Conservation (phyloP, 2,888 invertebrate species). For the Caenorhabditis japonica region DNA sequence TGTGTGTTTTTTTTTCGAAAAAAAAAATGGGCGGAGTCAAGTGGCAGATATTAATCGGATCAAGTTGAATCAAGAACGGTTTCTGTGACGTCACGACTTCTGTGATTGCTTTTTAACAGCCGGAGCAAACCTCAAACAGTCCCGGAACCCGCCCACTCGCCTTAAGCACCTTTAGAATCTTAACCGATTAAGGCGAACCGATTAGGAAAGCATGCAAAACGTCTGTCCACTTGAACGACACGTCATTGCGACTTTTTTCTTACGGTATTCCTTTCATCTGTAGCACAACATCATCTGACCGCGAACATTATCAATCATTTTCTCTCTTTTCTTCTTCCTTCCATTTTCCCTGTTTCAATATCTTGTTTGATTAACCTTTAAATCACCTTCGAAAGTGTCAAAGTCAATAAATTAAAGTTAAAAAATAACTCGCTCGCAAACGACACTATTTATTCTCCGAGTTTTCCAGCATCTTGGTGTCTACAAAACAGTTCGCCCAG, state of each 20-base stretch:
- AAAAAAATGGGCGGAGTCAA: no score
- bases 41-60: constrained; percentile 27
- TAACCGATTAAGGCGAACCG: constrained; percentile 15
- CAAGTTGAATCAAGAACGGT: not conserved
- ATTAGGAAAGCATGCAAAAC: constrained; percentile 32
- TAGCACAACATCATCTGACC: constrained; percentile 19
- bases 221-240: constrained; percentile 6
- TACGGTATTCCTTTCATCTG: constrained; percentile 11
- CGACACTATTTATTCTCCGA: no score
- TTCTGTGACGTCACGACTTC: constrained; percentile 11
- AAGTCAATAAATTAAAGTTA: not conserved
- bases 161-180: constrained; percentile 22
- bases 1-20: no score
- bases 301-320: constrained; percentile 19
- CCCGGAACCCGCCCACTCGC: constrained; percentile 14
- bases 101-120: constrained; percentile 19
- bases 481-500: constrained; percentile 37
- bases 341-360: constrained; percentile 1
- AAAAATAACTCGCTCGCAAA: not conserved
- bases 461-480: constrained; percentile 48
- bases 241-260: constrained; percentile 10
- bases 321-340: not conserved
- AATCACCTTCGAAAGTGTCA: no score
- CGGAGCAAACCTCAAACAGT: constrained; percentile 32
- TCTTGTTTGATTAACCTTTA: no score